These are phyloP conservation scores for Peromyscus nudipes DNA, from an alignment of 2,797 vertebrate species.

Conservation along the genomic window DNA sequence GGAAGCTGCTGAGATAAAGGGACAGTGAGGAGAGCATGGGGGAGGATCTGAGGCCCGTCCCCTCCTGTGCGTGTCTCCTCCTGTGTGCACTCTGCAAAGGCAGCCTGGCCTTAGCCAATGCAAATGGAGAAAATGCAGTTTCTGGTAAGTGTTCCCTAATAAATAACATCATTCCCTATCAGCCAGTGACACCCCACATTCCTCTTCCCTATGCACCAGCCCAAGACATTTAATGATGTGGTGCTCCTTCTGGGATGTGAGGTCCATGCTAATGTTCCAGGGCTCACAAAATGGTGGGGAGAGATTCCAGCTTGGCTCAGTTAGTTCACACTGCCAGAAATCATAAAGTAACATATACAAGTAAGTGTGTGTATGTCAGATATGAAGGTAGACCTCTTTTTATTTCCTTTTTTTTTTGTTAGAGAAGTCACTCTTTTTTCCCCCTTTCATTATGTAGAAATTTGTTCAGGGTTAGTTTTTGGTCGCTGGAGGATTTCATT, in stretches of 20 bases:
- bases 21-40: neutral
- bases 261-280: conserved; percentile 85
- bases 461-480: conserved; percentile 36
- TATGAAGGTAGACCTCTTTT: neutral
- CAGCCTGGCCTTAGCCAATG: conserved; percentile 74
- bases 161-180: conserved; percentile 88
- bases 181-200: conserved; percentile 88
- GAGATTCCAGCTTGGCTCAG: conserved; percentile 35
- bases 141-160: conserved; percentile 89
- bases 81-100: conserved; percentile 38
- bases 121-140: conserved; percentile 88
- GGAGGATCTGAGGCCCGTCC: fast-evolving
- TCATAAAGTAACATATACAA: neutral
- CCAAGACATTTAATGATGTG: conserved; percentile 89
- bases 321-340: conserved; percentile 17
- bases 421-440: neutral
- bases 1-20: neutral
- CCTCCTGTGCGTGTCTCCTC: neutral
- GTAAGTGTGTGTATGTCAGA: neutral
- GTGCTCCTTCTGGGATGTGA: conserved; percentile 86
- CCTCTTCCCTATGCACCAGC: conserved; percentile 86
- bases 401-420: neutral
- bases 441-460: conserved; percentile 59
- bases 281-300: conserved; percentile 87
- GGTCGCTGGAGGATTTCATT: conserved; percentile 86